phyloP scores from a whole-genome alignment of 1,140 invertebrate genomes.

The Hyphantria cunea region DNA sequence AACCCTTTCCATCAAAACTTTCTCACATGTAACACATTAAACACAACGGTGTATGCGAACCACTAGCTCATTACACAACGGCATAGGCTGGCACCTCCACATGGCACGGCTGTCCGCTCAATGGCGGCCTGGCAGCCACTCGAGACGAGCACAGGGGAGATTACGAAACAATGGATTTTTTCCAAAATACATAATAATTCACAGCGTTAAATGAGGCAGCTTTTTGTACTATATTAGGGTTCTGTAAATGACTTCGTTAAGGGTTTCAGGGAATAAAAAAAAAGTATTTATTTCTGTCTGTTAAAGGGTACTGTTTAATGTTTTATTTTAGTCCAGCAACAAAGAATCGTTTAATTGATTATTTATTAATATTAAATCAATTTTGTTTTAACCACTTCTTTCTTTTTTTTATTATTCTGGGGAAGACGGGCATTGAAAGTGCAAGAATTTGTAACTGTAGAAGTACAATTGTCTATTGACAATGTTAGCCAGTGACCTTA shows the following conservation, averaged over 20 bases:
- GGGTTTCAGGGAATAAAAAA: neutral
- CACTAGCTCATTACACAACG: slow-evolving; percentile 56
- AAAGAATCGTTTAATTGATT: no score
- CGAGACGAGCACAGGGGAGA: slow-evolving; percentile 63
- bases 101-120: slow-evolving; percentile 57
- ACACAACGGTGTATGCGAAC: slow-evolving; percentile 33
- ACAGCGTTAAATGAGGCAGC: slow-evolving; percentile 66
- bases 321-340: no score
- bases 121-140: slow-evolving; percentile 48
- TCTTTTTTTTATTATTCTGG: no score
- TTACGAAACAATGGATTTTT: slow-evolving; percentile 78
- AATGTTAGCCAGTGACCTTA: no score
- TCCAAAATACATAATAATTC: slow-evolving; percentile 79
- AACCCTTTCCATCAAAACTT: neutral
- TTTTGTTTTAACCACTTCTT: no score
- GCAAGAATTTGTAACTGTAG: no score
- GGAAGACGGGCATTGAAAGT: no score
- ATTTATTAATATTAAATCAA: no score
- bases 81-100: slow-evolving; percentile 55
- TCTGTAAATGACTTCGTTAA: slow-evolving; percentile 31
- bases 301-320: no score
- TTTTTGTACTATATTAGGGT: slow-evolving; percentile 61
- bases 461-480: no score
- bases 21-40: slow-evolving; percentile 8
- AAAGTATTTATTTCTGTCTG: no score